Base-by-base conservation (phyloP, 1,140 invertebrate genomes). In the Aphidius ervi region DNA sequence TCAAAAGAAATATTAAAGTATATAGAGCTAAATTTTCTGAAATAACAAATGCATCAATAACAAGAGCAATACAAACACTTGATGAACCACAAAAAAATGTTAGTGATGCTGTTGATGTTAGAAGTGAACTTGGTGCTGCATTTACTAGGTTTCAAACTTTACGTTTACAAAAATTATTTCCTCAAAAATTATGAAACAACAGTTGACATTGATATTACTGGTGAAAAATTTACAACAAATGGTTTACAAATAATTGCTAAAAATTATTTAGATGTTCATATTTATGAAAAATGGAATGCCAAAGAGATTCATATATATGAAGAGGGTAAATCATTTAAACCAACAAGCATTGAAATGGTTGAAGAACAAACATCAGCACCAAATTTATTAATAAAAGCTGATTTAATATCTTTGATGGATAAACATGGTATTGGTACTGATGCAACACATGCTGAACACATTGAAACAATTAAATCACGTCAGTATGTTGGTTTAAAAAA, bases 341-440 rank as follows among this genome's bases (percentile, higher is more conserved):
- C 96, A 4, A 91, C 90, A 0, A 82, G 82, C 53, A 89, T 99
- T 64, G 85, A 89, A 64, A 88, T 99, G 82, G 78, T 85, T 2
- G 87, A 91, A 69, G 89, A 94, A 8, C 83, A 86, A 70, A 99
- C 96, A 0, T 85, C 86, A 5, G 84, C 96, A 0, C 96, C 96
- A 0, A 87, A 88, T 59, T 81, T 98, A 7, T 77, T 99, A 42
- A 98, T 95, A 0, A 97, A 99, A 86, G 95, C 97, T 9, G 97
- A 99, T 82, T 83, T 99, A 5, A 99, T 99, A 73, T 87, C 93
- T 6, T 81, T 99, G 0, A 99, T 99, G 98, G 98, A 99, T 74
- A 99, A 99, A 82, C 94, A 99, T 82, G 97, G 97, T 7, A 99
- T 99, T 67, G 96, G 95, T 80, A 99, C 98, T 2, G 98, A 99